Conservation (phyloP, 2,113 vertebrate genomes). For the Hemiscyllium ocellatum region DNA sequence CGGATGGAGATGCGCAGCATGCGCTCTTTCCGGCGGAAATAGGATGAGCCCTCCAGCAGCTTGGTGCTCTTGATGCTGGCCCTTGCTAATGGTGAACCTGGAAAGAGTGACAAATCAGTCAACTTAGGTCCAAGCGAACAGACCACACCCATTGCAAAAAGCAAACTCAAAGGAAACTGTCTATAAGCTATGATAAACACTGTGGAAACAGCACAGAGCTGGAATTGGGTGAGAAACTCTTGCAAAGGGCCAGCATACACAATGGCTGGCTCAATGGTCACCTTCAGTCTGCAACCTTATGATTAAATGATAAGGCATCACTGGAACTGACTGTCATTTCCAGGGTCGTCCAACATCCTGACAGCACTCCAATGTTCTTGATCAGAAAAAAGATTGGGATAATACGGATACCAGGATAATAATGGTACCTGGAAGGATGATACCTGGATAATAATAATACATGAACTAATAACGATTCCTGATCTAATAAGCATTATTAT, state of each 20-base stretch:
- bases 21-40: constrained; percentile 85
- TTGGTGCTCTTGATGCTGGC: constrained; percentile 81
- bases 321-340: not conserved
- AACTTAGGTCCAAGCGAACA: not conserved
- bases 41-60: constrained; percentile 71
- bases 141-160: not conserved
- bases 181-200: not conserved
- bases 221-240: no score
- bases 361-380: not conserved
- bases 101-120: not conserved
- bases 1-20: constrained; percentile 88
- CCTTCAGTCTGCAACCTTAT: not conserved
- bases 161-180: not conserved
- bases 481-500: no score
- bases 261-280: no score
- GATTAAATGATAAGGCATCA: not conserved
- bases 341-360: not conserved
- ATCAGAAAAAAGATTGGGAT: not conserved
- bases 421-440: no score
- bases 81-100: constrained; percentile 77
- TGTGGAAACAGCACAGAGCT: no score
- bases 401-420: no score
- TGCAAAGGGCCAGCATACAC: no score
- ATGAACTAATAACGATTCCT: no score
- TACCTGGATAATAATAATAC: no score